phyloP scores from a whole-genome alignment of 2,113 vertebrate genomes.

The Daboia siamensis region DNA sequence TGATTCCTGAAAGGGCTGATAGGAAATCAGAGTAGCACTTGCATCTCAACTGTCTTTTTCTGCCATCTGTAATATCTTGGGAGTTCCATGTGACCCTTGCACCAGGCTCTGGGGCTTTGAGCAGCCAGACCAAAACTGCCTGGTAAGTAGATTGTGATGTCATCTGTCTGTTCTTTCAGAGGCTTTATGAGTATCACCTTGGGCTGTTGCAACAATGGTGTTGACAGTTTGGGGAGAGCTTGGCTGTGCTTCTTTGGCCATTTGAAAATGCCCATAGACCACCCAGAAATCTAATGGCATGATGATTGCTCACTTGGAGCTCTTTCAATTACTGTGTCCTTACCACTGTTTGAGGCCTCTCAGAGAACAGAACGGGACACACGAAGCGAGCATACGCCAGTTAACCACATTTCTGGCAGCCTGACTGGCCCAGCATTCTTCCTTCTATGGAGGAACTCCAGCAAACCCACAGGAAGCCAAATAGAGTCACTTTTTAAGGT shows the following conservation, averaged over 20 bases:
- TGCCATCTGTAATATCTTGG: background rate
- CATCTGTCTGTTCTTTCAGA: background rate
- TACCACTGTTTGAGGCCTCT: background rate
- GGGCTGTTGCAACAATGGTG: background rate
- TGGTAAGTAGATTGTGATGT: background rate
- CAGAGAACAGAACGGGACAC: background rate
- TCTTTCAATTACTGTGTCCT: background rate
- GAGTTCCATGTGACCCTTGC: background rate
- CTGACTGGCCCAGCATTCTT: background rate
- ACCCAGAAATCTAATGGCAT: background rate
- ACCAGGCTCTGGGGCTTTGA: background rate
- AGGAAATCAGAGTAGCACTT: background rate
- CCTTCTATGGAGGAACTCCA: background rate
- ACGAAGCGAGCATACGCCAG: background rate
- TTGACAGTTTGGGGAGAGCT: background rate
- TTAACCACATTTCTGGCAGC: background rate
- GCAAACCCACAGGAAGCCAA: background rate
- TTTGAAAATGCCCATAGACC: background rate
- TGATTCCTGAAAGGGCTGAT: background rate
- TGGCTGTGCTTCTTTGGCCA: background rate
- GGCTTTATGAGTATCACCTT: background rate
- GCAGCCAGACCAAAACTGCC: background rate
- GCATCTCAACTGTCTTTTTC: background rate
- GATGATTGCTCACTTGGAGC: background rate
- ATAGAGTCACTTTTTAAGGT: background rate